A percentile compares a stretch with the other conserved stretches of the same genome.
Conservation (phyloP, 2,113 vertebrate species). For the Galbula dea region DNA sequence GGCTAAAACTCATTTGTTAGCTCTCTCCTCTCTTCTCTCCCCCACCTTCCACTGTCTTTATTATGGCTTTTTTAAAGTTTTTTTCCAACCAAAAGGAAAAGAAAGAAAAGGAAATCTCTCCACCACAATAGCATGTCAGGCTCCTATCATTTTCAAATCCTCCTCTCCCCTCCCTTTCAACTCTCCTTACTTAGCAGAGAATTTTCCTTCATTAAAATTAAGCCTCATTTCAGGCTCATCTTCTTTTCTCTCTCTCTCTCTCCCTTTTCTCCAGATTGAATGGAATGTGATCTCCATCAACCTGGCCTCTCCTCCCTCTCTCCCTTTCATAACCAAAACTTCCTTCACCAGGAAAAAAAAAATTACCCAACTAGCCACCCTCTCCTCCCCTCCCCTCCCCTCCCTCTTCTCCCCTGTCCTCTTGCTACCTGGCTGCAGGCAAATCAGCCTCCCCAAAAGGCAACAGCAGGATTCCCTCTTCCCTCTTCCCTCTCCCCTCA, state of each 20-base stretch:
- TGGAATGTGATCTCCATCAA: constrained; percentile 55
- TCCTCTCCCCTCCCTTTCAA: constrained; percentile 61
- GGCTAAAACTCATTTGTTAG: constrained; percentile 10
- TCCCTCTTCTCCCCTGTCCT: neutral
- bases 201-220: constrained; percentile 78
- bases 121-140: constrained; percentile 39
- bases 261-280: constrained; percentile 65
- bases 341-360: neutral
- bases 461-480: rapidly evolving
- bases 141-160: constrained; percentile 50
- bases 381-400: neutral
- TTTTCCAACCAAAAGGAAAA: constrained; percentile 9
- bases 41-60: neutral
- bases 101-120: constrained; percentile 48
- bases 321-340: constrained; percentile 55
- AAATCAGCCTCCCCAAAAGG: neutral
- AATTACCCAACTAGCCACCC: neutral
- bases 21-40: neutral
- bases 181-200: constrained; percentile 65
- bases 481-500: neutral
- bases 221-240: constrained; percentile 71
- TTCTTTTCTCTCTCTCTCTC: constrained; percentile 62
- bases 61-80: neutral
- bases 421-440: neutral
- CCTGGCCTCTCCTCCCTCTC: constrained; percentile 41